These are phyloP conservation scores for Yponomeuta cagnagella DNA, from an alignment of 2,888 invertebrate species.

Conservation along the genomic window DNA sequence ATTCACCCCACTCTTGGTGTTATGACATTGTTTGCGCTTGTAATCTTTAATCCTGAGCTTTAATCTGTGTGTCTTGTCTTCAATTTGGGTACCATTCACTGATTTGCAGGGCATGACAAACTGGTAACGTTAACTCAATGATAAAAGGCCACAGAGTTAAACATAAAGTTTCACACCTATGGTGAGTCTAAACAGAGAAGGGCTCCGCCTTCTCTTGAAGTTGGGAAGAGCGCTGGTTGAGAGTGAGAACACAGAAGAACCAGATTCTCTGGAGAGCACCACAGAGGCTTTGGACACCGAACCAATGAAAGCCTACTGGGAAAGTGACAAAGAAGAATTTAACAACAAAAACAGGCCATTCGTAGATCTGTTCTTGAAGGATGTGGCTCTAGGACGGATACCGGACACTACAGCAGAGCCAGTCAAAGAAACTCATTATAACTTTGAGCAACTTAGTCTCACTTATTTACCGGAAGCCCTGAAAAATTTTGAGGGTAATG, in stretches of 20 bases:
- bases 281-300: constrained; percentile 34
- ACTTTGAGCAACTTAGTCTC: constrained; percentile 51
- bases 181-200: constrained; percentile 63
- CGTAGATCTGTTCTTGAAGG: constrained; percentile 57
- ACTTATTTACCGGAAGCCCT: constrained; percentile 48
- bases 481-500: constrained; percentile 59
- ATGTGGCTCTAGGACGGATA: constrained; percentile 52
- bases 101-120: constrained; percentile 72
- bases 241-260: constrained; percentile 31
- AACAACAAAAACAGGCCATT: constrained; percentile 49
- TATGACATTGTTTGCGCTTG: not conserved
- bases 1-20: not conserved
- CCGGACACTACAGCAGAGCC: constrained; percentile 57
- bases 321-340: constrained; percentile 52
- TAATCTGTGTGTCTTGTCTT: constrained; percentile 70
- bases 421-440: constrained; percentile 64
- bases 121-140: constrained; percentile 58
- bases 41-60: constrained; percentile 43
- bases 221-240: constrained; percentile 38
- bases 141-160: constrained; percentile 56
- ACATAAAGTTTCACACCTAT: constrained; percentile 56
- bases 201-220: constrained; percentile 65
- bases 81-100: constrained; percentile 71
- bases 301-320: constrained; percentile 69
- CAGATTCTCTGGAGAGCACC: constrained; percentile 20